Evolutionary conservation across 2,797 vertebrate species (phyloP).

Genomic region (Pseudomugil tenellus): DNA sequence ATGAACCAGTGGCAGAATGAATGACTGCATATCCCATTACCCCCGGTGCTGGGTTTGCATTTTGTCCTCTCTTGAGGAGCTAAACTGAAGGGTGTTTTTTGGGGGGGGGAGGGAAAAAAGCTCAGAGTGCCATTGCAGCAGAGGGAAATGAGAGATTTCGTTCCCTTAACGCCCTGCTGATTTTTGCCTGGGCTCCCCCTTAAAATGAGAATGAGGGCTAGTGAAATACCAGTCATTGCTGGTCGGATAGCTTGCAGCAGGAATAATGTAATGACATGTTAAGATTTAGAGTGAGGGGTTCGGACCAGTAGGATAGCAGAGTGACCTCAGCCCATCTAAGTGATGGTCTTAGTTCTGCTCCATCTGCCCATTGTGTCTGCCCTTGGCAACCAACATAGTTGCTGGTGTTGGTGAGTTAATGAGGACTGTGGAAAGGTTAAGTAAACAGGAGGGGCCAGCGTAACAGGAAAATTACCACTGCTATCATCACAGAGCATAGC

Average conservation of each 20-base stretch:
- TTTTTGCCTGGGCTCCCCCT: slow-evolving; percentile 41
- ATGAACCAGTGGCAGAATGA: slow-evolving; percentile 75
- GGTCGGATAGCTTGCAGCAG: slow-evolving; percentile 52
- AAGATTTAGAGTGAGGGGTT: slow-evolving; percentile 63
- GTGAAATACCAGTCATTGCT: slow-evolving; percentile 51
- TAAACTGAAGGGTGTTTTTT: slow-evolving; percentile 66
- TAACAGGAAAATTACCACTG: slow-evolving; percentile 80
- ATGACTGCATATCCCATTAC: slow-evolving; percentile 81
- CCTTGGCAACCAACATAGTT: slow-evolving; percentile 79
- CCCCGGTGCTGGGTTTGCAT: slow-evolving; percentile 75
- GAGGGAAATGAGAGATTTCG: slow-evolving; percentile 49
- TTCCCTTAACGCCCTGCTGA: slow-evolving; percentile 43
- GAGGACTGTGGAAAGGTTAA: slow-evolving; percentile 85
- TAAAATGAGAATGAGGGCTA: slow-evolving; percentile 51
- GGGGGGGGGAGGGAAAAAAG: not conserved
- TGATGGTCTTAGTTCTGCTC: slow-evolving; percentile 77
- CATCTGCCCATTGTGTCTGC: slow-evolving; percentile 83
- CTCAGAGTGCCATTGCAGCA: slow-evolving; percentile 41
- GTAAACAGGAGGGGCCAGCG: slow-evolving; percentile 83
- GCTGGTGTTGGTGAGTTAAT: slow-evolving; percentile 81
- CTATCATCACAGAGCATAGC: slow-evolving; percentile 64
- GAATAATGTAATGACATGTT: slow-evolving; percentile 73
- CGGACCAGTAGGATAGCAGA: slow-evolving; percentile 61
- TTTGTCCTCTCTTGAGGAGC: slow-evolving; percentile 65
- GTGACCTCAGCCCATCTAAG: slow-evolving; percentile 74